Evolutionary conservation across 1,140 invertebrate species (phyloP), one percentile per base, ranked within the genome.

Genomic region (Drosophila hydei): DNA sequence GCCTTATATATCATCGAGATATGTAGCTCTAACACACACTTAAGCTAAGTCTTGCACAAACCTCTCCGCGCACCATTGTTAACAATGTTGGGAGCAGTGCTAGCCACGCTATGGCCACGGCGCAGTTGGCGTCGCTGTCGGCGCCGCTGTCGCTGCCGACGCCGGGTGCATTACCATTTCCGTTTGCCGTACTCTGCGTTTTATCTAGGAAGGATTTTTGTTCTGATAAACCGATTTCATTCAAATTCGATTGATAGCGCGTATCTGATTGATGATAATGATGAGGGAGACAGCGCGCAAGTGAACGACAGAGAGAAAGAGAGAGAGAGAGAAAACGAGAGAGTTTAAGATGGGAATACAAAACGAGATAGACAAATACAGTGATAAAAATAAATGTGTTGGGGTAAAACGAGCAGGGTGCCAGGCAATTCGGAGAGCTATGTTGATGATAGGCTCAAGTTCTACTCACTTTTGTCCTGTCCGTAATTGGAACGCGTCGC

Each of bases 161-260:
- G 77, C 89, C 85, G 45, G 83, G 77, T 52, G 77, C 67, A 56
- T 80, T 76, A 58, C 84, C 90, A 75, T 75, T 58, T 79, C 77
- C 75, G 27, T 43, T 91, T 87, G 79, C 90, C 91, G 61, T 89
- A 79, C 56, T 87, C 48, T 92, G 92, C 25, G 83, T 77, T 81
- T 90, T 91, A 78, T 93, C 93, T 67, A 91, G 75, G 75, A 90
- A 91, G 33, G 94, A 94, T 91, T 95, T 95, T 85, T 95, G 94
- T 89, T 95, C 94, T 33, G 94, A 95, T 91, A 95, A 95, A 73
- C 93, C 94, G 72, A 95, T 94, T 89, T 95, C 94, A 84, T 95
- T 95, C 68, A 95, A 91, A 83, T 94, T 95, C 36, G 94, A 95
- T 90, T 94, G 94, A 79, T 94, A 94, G 77, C 95, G 94, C 54